Base-by-base conservation (phyloP, 2,888 invertebrate genomes). In the Synergus itoensis region DNA sequence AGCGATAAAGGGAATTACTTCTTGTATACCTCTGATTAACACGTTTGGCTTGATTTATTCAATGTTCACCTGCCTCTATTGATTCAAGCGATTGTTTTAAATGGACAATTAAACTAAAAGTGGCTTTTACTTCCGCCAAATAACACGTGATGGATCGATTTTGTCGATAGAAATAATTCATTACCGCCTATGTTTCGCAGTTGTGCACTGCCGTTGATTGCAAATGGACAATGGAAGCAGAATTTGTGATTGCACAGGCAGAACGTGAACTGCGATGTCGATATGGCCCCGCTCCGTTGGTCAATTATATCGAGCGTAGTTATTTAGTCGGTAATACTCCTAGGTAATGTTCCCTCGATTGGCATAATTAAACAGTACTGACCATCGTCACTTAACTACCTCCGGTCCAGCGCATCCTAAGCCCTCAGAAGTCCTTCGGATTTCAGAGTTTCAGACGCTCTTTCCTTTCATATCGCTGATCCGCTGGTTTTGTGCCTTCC, bases 231-330 rank as follows among this genome's bases (percentile, higher is more conserved):
- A 73, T 73, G 73, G 45, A 73, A 21, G 73, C 48, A n/a, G 48
- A 73, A 73, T 73, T 73, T 73, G 73, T 73, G 73, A 73, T 73
- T 73, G 73, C 48, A 73, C 73, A 73, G 53, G 53, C 73, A 73
- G 73, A 41, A 67, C 43, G 18, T 67, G 43, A 65, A 65, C 65
- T 65, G 1, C 11, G 48, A 12, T 48, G 48, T 48, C 48, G 48
- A 12, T 48, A 67, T 67, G 43, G 45, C 43, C 43, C 45, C 21
- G 67, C 67, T n/a, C 18, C 43, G 67, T 43, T 67, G 73, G 73
- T 73, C 73, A 73, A 73, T 73, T 73, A 73, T 73, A 60, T 60
- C 60, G 60, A 60, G 60, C 60, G 60, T 11, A 12, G 60, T 60
- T 60, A 21, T 73, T 73, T 73, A 53, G 69, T 28, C 28, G 28